Evolutionary conservation across 2,888 invertebrate species (phyloP).

Genomic region (Calliphora vomitoria): DNA sequence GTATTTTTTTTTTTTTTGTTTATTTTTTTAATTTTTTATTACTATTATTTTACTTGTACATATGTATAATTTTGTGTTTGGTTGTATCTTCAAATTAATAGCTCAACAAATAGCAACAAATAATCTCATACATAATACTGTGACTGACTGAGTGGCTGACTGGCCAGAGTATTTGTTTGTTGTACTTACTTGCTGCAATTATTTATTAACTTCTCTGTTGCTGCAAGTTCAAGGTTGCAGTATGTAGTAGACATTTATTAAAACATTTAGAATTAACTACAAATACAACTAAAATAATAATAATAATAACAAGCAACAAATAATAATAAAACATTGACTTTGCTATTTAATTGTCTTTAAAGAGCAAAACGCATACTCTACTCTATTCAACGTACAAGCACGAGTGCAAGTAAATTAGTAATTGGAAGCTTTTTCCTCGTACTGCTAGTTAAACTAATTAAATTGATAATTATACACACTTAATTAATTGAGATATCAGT

Average conservation of each 20-base stretch:
- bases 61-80: slow-evolving; percentile 11
- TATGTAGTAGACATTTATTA: slow-evolving; percentile 48
- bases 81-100: slow-evolving; percentile 49
- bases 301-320: slow-evolving; percentile 17
- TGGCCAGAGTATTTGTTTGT: too few species aligned
- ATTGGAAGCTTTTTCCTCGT: neutral
- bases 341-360: slow-evolving; percentile 23
- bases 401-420: slow-evolving; percentile 10
- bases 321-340: slow-evolving; percentile 29
- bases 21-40: neutral
- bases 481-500: neutral
- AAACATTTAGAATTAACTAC: slow-evolving; percentile 51
- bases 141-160: neutral
- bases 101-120: slow-evolving; percentile 42
- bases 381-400: neutral
- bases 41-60: slow-evolving; percentile 22
- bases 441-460: slow-evolving; percentile 18
- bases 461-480: neutral
- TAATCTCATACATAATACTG: slow-evolving; percentile 20
- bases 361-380: slow-evolving; percentile 30
- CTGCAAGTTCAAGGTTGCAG: slow-evolving; percentile 72
- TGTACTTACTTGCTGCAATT: slow-evolving; percentile 58
- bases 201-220: slow-evolving; percentile 62
- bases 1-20: slow-evolving; percentile 17
- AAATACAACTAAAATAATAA: slow-evolving; percentile 9